Evolutionary conservation across 2,888 invertebrate genomes (phyloP).

Genomic region (Liodrosophila aerea): DNA sequence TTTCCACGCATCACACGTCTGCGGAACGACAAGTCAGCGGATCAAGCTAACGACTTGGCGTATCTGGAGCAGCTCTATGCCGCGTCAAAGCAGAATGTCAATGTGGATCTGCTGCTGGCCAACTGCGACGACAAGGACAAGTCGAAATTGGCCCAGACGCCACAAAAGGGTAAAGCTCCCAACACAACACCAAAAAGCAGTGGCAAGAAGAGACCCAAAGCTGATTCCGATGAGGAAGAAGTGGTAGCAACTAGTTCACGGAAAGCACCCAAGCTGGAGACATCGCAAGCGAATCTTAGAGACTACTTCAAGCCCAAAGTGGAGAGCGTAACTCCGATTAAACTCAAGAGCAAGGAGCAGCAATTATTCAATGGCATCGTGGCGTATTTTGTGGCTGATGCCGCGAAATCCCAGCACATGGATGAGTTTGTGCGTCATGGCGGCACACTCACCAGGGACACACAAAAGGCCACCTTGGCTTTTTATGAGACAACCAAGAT

Average conservation of each 20-base stretch:
- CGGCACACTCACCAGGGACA: slow-evolving; percentile 65
- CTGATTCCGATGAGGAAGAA: slow-evolving; percentile 31
- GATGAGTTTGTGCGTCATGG: slow-evolving; percentile 65
- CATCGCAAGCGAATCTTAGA: slow-evolving; percentile 33
- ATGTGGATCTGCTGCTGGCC: slow-evolving; percentile 80
- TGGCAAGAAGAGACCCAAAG: slow-evolving; percentile 35
- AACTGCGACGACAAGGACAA: slow-evolving; percentile 58
- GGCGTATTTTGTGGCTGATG: slow-evolving; percentile 58
- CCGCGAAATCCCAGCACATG: slow-evolving; percentile 21
- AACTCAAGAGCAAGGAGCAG: slow-evolving; percentile 19
- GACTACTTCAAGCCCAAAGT: slow-evolving; percentile 55
- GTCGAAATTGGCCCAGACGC: slow-evolving; percentile 60
- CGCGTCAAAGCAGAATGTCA: slow-evolving; percentile 84
- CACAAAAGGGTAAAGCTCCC: slow-evolving; percentile 39
- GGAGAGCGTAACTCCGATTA: not conserved
- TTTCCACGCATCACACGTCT: slow-evolving; percentile 94
- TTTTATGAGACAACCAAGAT: slow-evolving; percentile 45
- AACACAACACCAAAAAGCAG: slow-evolving; percentile 21
- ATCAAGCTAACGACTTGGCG: slow-evolving; percentile 90
- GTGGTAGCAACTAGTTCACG: slow-evolving; percentile 14
- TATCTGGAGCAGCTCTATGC: slow-evolving; percentile 88
- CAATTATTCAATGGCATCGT: slow-evolving; percentile 62
- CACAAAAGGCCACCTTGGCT: slow-evolving; percentile 67
- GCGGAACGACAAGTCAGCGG: slow-evolving; percentile 92
- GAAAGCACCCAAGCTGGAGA: slow-evolving; percentile 41